Evolutionary conservation across 2,888 invertebrate genomes (phyloP), one percentile per base, ranked within the genome.

Genomic region (Onthophagus sagittarius): DNA sequence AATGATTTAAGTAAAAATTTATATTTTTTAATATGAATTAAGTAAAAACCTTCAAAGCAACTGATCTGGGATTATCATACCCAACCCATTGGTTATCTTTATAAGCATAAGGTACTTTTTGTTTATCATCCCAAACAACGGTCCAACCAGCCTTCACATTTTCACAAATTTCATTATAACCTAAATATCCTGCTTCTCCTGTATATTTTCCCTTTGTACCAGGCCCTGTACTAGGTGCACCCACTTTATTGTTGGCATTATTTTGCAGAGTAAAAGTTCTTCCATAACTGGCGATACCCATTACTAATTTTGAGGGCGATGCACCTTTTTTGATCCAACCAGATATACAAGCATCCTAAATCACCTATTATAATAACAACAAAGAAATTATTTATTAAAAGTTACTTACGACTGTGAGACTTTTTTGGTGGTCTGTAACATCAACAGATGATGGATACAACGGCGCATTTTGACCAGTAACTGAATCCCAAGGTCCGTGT

Each of bases 261-360:
- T 88, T 81, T 0, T 84, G 80, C 11, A 94, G 83, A 9, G 88
- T 89, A 77, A 90, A 94, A 0, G 90, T 87, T 72, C 90, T 87
- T 0, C 93, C 94, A 76, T 93, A 94, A 11, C 90, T 85, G 0
- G 91, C 91, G 14, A 93, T 83, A 0, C 94, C 94, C 0, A 94
- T 77, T 0, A 90, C 84, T 0, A 95, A 78, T 82, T 94, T 94
- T 1, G 89, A 84, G 0, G 88, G 84, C 0, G 87, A 85, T 0
- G 89, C 89, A 6, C 90, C 90, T 75, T 87, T 85, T 1, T 83
- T 81, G 0, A 89, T 78, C 89, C 89, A 90, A 73, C 86, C 86
- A 11, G 83, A 77, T 4, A 89, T 83, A 0, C 83, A 80, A 15
- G 67, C 67, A 31, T 67, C n/a, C 67, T 67, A 32, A 7, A 64